These are phyloP conservation scores for Rhingia rostrata DNA, from an alignment of 2,888 invertebrate species.

Conservation along the genomic window DNA sequence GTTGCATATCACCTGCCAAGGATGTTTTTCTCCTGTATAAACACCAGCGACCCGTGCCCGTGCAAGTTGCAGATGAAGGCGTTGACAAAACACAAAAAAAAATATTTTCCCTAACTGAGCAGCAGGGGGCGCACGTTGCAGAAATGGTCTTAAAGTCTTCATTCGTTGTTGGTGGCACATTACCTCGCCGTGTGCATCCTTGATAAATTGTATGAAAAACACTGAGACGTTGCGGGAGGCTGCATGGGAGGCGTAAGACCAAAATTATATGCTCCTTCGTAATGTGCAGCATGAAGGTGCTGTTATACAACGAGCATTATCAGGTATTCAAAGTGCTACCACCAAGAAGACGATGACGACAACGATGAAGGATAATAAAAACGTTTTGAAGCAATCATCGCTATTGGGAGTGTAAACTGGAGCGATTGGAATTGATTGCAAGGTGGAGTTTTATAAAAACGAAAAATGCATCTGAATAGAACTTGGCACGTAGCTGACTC, in stretches of 20 bases:
- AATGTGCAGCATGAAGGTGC: slow-evolving; percentile 22
- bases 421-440: slow-evolving; percentile 46
- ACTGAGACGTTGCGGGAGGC: background rate
- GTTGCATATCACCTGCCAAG: slow-evolving; percentile 34
- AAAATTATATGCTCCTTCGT: slow-evolving; percentile 19
- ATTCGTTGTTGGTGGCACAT: slow-evolving; percentile 24
- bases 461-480: background rate
- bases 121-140: background rate
- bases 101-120: slow-evolving; percentile 1
- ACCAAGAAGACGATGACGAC: background rate
- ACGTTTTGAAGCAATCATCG: slow-evolving; percentile 24
- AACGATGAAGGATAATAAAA: background rate
- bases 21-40: slow-evolving; percentile 33
- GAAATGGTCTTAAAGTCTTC: slow-evolving; percentile 37
- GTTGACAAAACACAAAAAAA: background rate
- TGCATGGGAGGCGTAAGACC: slow-evolving; percentile 15
- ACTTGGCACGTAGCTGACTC: background rate
- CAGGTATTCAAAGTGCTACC: background rate
- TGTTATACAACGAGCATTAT: background rate
- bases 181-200: slow-evolving; percentile 24
- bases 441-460: slow-evolving; percentile 2
- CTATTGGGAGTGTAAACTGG: slow-evolving; percentile 21
- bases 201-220: slow-evolving; percentile 31
- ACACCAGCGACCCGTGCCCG: background rate
- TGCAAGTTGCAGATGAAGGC: slow-evolving; percentile 19